These are phyloP conservation scores for Zalophus californianus DNA, from an alignment of 2,797 vertebrate species.

Conservation along the genomic window DNA sequence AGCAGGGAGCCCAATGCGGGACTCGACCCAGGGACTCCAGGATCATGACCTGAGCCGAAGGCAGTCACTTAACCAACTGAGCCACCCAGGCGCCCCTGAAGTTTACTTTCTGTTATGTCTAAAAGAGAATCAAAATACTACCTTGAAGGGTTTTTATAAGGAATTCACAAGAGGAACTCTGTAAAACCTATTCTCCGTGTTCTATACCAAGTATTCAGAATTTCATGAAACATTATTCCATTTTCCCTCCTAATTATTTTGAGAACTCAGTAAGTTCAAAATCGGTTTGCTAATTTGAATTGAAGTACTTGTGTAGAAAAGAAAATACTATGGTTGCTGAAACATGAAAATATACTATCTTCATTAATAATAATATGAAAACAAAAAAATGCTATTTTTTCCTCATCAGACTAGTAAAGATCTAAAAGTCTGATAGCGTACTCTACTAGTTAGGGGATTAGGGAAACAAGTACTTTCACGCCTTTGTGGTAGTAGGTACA, in stretches of 20 bases:
- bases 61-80: too few species aligned
- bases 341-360: background rate
- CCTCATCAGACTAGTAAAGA: background rate
- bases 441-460: background rate
- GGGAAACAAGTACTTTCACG: background rate
- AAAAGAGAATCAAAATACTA: background rate
- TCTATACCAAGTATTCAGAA: background rate
- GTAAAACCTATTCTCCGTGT: background rate
- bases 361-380: background rate
- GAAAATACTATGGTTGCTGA: background rate
- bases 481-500: background rate
- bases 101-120: background rate
- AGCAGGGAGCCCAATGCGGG: too few species aligned
- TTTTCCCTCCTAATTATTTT: conserved; percentile 16
- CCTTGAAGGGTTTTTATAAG: background rate
- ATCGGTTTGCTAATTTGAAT: background rate
- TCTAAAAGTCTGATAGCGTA: background rate
- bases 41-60: too few species aligned
- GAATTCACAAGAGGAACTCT: background rate
- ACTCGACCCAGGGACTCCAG: too few species aligned
- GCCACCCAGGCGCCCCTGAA: too few species aligned
- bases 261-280: background rate
- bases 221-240: background rate
- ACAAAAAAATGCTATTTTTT: background rate
- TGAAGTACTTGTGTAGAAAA: background rate